Evolutionary conservation across 2,797 vertebrate species (phyloP).

Genomic region (Enteromius afrohamiltoni): DNA sequence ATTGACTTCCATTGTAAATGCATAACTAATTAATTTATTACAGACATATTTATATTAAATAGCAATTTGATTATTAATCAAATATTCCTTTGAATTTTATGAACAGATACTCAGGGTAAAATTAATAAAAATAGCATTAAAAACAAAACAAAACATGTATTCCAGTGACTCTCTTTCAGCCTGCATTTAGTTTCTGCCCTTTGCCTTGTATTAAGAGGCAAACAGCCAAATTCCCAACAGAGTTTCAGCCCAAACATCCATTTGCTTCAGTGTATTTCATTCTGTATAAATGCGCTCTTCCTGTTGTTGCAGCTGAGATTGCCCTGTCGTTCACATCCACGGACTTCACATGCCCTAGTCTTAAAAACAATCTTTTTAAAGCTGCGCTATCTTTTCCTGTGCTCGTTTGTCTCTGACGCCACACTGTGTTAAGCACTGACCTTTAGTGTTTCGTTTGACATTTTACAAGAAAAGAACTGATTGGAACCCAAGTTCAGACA

Average conservation of each 20-base stretch:
- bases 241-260: constrained; percentile 15
- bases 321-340: not conserved
- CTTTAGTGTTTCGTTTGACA: not conserved
- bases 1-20: not conserved
- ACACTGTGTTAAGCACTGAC: not conserved
- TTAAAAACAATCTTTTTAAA: not conserved
- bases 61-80: constrained; percentile 15
- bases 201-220: not conserved
- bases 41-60: not conserved
- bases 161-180: not conserved
- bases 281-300: constrained; percentile 3
- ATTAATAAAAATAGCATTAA: not conserved
- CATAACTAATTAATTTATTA: not conserved
- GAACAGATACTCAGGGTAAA: constrained; percentile 32
- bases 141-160: not conserved
- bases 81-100: constrained; percentile 19
- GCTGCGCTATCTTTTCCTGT: not conserved
- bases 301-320: constrained; percentile 37
- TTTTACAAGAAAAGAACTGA: constrained; percentile 8
- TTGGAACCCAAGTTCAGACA: not conserved
- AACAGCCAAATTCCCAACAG: not conserved
- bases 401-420: not conserved
- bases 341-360: not conserved
- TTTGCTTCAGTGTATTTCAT: constrained; percentile 23
- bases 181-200: not conserved